Evolutionary conservation across 2,888 invertebrate species (phyloP), one percentile per base, ranked within the genome.

Genomic region (Ochropleura leucogaster): DNA sequence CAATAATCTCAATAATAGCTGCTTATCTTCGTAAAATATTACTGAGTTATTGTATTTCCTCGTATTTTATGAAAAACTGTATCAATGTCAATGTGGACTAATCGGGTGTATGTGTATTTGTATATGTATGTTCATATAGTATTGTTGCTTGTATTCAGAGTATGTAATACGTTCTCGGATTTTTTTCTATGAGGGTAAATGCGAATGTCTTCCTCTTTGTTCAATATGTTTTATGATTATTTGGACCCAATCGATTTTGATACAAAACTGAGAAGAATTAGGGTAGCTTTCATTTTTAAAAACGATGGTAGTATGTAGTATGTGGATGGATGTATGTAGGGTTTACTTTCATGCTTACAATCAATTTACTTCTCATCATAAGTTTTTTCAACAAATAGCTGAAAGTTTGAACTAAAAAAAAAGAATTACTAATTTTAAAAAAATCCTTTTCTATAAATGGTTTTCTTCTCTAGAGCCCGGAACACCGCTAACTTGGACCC

Each of bases 1-100:
- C 85, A 86, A 85, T 85, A 85, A 86, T 85, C 81, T 76, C 78
- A 73, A 80, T 85, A 83, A 85, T 83, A 71, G 70, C 67, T 70
- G 68, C 75, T 76, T 86, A 86, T 83, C 73, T 72, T 72, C 71
- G 71, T 77, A 53, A 78, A 84, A 86, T 78, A 72, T 78, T 71
- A 67, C 59, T 20, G 18, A 55, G 44, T 72, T 79, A 71, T 71
- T 60, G 69, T 73, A 77, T 82, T 82, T 70, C 44, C 63, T 64
- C 60, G 66, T 79, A 73, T 85, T 77, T 68, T 64, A 69, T 81
- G 69, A 77, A 77, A 83, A 63, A 46, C 77, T 68, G 57, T 72
- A 77, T 72, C 59, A 74, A 70, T 82, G 60, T 68, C 68, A 68
- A 78, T 65, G 71, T 57, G 14, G 18, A 72, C 30, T 72, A 63